Evolutionary conservation across 1,140 invertebrate genomes (phyloP).

Genomic region (Protaetia brevitarsis): DNA sequence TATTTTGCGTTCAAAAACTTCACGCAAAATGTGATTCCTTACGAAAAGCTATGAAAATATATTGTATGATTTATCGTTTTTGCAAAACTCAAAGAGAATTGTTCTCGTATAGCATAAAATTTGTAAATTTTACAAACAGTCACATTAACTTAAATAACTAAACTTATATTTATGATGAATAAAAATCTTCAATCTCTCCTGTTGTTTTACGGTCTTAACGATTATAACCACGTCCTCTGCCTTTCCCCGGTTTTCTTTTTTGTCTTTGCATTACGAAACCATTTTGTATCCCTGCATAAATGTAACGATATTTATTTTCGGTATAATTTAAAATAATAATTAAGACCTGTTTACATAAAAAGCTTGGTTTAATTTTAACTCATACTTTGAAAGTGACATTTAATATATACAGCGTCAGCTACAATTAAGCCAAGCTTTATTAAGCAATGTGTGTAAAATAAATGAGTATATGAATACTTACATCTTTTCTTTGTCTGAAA

Average conservation of each 20-base stretch:
- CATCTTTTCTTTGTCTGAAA: background rate
- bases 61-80: no score
- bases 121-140: background rate
- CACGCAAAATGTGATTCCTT: no score
- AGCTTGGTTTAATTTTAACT: no score
- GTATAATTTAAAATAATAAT: background rate
- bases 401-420: no score
- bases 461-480: no score
- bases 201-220: background rate
- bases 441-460: no score
- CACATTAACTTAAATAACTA: background rate
- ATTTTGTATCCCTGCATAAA: background rate
- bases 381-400: no score
- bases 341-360: background rate
- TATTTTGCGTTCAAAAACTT: no score
- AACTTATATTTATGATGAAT: background rate
- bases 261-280: background rate
- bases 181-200: background rate
- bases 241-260: background rate
- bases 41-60: no score
- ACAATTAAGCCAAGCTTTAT: no score
- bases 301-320: background rate
- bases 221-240: background rate
- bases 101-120: no score
- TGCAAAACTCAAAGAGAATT: no score